A percentile compares a stretch with the other conserved stretches of the same genome.
phyloP scores from a whole-genome alignment of 2,113 vertebrate species.

The Heterocephalus glaber region DNA sequence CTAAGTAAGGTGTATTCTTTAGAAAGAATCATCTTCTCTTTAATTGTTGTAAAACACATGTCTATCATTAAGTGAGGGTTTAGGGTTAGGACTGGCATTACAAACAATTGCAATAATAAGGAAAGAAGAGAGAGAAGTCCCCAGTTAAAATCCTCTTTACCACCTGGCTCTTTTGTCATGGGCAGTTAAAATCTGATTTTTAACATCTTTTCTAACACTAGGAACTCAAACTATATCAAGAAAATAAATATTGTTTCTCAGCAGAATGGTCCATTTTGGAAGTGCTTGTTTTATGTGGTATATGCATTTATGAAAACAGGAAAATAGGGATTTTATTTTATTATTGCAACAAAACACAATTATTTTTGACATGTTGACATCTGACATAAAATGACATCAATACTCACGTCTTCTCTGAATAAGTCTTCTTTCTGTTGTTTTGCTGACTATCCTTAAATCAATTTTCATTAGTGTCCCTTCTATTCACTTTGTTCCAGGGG shows the following conservation, averaged over 20 bases:
- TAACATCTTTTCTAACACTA: not conserved
- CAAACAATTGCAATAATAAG: not conserved
- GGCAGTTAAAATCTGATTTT: not conserved
- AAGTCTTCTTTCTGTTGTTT: constrained; percentile 24
- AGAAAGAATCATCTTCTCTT: constrained; percentile 7
- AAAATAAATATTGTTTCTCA: constrained; percentile 1
- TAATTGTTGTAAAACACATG: constrained; percentile 1
- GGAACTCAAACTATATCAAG: not conserved
- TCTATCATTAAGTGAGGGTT: not conserved
- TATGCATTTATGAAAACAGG: constrained; percentile 40
- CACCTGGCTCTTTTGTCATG: not conserved
- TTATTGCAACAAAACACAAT: constrained; percentile 57
- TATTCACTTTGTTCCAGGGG: constrained; percentile 6
- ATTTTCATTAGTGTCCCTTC: constrained; percentile 20
- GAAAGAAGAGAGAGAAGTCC: not conserved
- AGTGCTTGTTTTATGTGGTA: constrained; percentile 13
- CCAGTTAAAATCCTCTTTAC: not conserved
- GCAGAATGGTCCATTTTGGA: constrained; percentile 26
- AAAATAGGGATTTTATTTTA: constrained; percentile 55
- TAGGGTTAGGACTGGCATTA: not conserved
- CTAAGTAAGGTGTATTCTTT: not conserved
- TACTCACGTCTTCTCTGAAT: constrained; percentile 44
- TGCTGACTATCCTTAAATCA: constrained; percentile 44
- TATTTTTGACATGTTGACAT: constrained; percentile 63
- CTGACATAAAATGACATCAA: constrained; percentile 60